Base-by-base conservation (phyloP, 1,140 invertebrate species). In the Eubasilissa regina region DNA sequence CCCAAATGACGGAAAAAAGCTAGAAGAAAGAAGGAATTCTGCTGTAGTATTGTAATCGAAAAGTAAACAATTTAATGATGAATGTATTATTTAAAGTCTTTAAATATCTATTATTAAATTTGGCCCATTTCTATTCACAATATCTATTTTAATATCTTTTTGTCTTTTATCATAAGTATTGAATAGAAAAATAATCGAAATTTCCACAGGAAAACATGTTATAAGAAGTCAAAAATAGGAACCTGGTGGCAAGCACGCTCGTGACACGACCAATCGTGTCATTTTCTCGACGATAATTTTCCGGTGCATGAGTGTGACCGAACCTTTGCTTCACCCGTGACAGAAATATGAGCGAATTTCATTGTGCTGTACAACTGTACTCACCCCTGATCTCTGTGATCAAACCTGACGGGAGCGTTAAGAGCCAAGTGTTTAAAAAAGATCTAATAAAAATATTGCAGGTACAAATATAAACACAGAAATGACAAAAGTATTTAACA, bases 231-330 rank as follows among this genome's bases (percentile, higher is more conserved):
- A 35, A 6, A 6, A 51, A 3, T 51, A 15, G 11, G 48, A 15
- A 15, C 48, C 11, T n/a, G n/a, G n/a, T n/a, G n/a, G n/a, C n/a
- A n/a, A n/a, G n/a, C n/a, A n/a, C n/a, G 48, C 48, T 15, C 48
- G 9, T 8, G 48, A 51, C 11, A 51, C n/a, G 48, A 51, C 48
- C 11, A 51, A 51, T 4, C n/a, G 11, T 12, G 11, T 13, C 6
- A 35, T 64, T 64, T 64, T 62, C 25, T 62, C 19, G 17, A 25
- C 21, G 12, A 43, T n/a, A 64, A 64, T 64, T 64, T 64, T 4
- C 19, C 60, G 60, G 35, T 35, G 19, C 60, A 64, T n/a, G 21
- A 25, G 60, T 64, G 60, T 64, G 60, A 64, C 25, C 60, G 10
- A 64, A 43, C 19, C 58, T 12, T 21, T 25, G 25, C 13, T 9